Evolutionary conservation across 2,888 invertebrate genomes (phyloP), one percentile per base, ranked within the genome.

Genomic region (Taphrorychus bicolor): DNA sequence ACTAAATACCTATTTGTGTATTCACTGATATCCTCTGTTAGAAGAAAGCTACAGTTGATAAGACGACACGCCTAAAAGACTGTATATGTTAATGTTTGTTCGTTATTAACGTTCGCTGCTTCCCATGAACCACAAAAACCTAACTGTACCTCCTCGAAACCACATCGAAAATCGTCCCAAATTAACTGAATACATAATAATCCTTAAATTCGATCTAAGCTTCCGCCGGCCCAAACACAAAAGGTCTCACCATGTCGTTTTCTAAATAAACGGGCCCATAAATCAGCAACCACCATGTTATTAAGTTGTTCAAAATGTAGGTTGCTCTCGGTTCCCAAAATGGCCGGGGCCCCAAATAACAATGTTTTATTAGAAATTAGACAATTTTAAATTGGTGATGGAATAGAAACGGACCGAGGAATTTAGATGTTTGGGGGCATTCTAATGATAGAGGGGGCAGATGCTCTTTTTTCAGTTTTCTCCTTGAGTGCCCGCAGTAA

Each of bases 221-320:
- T 65, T 65, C 65, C 65, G 65, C 54, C 65, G 65, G 59, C 48
- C 32, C 52, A 24, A 65, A 65, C 24, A 40, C 51, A 58, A 65
- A 59, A 59, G 42, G 23, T 23, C 53, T 24, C 18, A 48, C 22
- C 49, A 56, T 62, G 48, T 57, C 21, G 45, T 66, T 52, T 60
- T 57, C 32, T 19, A 17, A 17, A 24, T 21, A 59, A 48, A 60
- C 48, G 24, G 2, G 61, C 51, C 52, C 11, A 66, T 66, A 61
- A 66, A 66, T 66, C 66, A 57, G 45, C 61, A 24, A 41, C 60
- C 45, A 63, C 51, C 68, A 54, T 68, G 63, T 68, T 68, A 68
- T 68, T 68, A 68, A 63, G 59, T 53, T 58, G 53, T 62, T 58
- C 49, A 54, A 68, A 68, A 63, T 68, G 63, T 63, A 59, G 68